Conservation (phyloP, 2,888 invertebrate genomes). For the Thecocarcelia acutangulata region DNA sequence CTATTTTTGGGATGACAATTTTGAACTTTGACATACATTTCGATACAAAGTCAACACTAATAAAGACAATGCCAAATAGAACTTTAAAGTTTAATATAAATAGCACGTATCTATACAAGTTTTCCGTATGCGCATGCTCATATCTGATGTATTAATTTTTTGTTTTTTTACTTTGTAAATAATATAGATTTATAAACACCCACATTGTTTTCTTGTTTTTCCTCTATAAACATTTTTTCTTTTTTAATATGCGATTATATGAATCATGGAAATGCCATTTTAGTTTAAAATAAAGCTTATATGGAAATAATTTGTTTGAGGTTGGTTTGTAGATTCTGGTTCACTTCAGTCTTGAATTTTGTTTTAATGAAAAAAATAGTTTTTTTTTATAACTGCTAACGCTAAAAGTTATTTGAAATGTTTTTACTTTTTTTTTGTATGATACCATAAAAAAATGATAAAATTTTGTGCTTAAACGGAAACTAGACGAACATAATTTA, state of each 20-base stretch:
- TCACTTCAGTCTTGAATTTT: not conserved
- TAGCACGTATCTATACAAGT: not conserved
- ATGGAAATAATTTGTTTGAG: conserved; percentile 29
- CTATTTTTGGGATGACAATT: conserved; percentile 61
- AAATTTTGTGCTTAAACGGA: no score
- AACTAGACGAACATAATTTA: no score
- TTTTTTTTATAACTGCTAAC: not conserved
- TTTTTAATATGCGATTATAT: conserved; percentile 31
- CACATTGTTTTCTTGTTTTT: conserved; percentile 39
- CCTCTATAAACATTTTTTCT: conserved; percentile 21
- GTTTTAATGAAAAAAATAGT: not conserved
- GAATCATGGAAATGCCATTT: conserved; percentile 54
- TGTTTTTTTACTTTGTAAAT: conserved; percentile 31
- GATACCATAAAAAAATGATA: no score
- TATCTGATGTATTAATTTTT: conserved; percentile 50
- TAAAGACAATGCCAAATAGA: not conserved
- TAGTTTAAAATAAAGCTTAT: conserved; percentile 9
- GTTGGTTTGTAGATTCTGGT: not conserved
- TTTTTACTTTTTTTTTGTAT: no score
- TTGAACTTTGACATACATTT: conserved; percentile 61
- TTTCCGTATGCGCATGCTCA: conserved; percentile 4
- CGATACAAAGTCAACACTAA: conserved; percentile 7
- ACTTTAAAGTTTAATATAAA: conserved; percentile 3
- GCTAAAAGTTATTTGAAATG: no score
- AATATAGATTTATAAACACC: conserved; percentile 54